Evolutionary conservation across 2,797 vertebrate species (phyloP), one percentile per base, ranked within the genome.

Genomic region (Phalloptychus januarius): DNA sequence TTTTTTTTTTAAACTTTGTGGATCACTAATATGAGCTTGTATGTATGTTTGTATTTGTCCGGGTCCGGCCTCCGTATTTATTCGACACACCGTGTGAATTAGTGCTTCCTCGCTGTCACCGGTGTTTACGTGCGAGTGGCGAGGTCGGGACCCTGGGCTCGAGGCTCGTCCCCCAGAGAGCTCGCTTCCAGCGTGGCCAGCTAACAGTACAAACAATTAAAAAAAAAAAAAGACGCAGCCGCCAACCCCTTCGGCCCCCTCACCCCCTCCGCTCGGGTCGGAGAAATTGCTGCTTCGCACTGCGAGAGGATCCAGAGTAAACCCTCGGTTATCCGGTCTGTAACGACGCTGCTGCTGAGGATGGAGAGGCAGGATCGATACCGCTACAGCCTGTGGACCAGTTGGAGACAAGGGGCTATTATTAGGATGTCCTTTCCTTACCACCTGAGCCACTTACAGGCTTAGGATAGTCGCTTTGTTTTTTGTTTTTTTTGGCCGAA

Each of bases 181-280:
- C 85, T 81, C 74, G 85, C 91, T 87, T 90, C 88, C 89, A 89
- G 88, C 89, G 74, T 93, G 93, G 90, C 89, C 89, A 86, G 89
- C 92, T 89, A 92, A 93, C 90, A 91, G 88, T 88, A 91, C 89
- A 94, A 92, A 94, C 93, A 94, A 95, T 94, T 94, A 85, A 85
- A 71, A 94, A n/a, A n/a, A n/a, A n/a, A n/a, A n/a, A n/a, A n/a
- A n/a, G n/a, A n/a, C n/a, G n/a, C n/a, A n/a, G 78, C 87, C 83
- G 77, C 84, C 77, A 71, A 76, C 81, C 83, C 79, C 50, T 23
- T 73, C 80, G 80, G 10, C 42, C 42, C 10, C 42, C 42, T 44
- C 42, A 44, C 45, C 15, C 48, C 86, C 75, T n/a, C 86, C 61
- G 79, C 91, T 89, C 78, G 16, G 89, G 86, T 87, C 56, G 83